phyloP scores from a whole-genome alignment of 2,797 vertebrate species.

The Chiroxiphia lanceolata region DNA sequence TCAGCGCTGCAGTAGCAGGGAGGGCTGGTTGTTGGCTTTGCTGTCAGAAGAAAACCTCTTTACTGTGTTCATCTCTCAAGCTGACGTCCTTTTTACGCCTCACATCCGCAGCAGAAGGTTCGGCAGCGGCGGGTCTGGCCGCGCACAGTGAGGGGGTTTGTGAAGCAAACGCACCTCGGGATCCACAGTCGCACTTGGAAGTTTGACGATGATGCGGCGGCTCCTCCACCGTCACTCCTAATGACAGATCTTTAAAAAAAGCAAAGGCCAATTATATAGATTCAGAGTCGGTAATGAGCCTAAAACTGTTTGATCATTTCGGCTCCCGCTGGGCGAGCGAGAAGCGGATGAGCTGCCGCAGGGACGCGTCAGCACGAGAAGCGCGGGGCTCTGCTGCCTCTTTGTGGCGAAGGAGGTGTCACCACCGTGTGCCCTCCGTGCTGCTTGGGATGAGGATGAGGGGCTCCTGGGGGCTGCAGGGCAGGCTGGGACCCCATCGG shows the following conservation, averaged over 20 bases:
- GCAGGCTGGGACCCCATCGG: not conserved
- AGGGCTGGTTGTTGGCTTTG: not conserved
- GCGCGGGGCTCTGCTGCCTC: conserved; percentile 60
- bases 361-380: rapidly evolving
- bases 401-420: not conserved
- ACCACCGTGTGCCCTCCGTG: rapidly evolving
- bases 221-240: not conserved
- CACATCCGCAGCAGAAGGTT: not conserved
- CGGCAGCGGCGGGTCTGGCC: not conserved
- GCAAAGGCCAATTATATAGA: not conserved
- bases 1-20: rapidly evolving
- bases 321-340: not conserved
- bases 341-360: not conserved
- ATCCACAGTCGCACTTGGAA: rapidly evolving
- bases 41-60: not conserved
- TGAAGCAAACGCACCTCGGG: not conserved
- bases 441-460: rapidly evolving
- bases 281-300: not conserved
- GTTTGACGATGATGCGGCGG: rapidly evolving
- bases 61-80: rapidly evolving
- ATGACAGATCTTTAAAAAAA: not conserved
- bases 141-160: rapidly evolving
- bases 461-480: not conserved
- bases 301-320: not conserved
- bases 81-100: not conserved